Evolutionary conservation across 2,113 vertebrate genomes (phyloP).

Genomic region (Miniopterus natalensis): DNA sequence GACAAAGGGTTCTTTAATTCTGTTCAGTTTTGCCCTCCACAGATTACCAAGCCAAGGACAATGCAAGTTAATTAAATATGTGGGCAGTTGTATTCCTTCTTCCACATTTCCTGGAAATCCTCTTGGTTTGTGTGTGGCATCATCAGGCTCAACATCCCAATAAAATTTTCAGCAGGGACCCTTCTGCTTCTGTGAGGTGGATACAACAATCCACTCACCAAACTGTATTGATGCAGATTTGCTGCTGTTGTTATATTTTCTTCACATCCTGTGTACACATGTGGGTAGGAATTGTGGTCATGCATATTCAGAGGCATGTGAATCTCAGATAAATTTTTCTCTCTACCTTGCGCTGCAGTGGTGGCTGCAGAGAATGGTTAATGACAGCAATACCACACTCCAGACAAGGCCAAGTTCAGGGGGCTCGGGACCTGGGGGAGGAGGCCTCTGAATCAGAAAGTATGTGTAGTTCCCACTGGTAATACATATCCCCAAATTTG

Average conservation of each 20-base stretch:
- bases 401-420: neutral
- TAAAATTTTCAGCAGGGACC: neutral
- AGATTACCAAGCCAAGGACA: neutral
- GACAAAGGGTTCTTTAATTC: neutral
- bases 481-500: neutral
- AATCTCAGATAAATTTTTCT: neutral
- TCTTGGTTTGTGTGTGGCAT: neutral
- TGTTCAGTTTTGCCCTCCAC: neutral
- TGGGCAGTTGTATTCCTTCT: neutral
- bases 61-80: neutral
- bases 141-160: neutral
- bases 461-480: neutral
- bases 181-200: neutral
- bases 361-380: neutral
- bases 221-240: neutral
- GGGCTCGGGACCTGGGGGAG: neutral
- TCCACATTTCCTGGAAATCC: neutral
- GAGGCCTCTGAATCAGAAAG: neutral
- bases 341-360: neutral
- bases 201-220: neutral
- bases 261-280: neutral
- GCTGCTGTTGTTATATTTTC: neutral
- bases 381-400: accelerated
- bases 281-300: neutral
- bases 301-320: neutral